Evolutionary conservation across 2,797 vertebrate genomes (phyloP), one percentile per base, ranked within the genome.

Genomic region (Betta splendens): DNA sequence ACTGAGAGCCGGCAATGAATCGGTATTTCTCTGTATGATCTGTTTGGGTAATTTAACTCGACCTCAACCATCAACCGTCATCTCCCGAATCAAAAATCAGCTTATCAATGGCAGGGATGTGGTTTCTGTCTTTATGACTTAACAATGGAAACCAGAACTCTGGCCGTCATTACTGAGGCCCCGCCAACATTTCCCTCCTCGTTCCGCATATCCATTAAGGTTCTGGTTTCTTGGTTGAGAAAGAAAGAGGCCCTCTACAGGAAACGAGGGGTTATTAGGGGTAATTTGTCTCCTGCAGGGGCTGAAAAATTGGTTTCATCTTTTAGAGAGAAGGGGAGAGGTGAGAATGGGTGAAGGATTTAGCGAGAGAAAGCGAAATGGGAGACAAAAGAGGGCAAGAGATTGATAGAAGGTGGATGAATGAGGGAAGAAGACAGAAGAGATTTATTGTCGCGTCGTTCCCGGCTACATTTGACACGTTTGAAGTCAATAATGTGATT

Each of bases 181-280:
- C 54, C 37, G 29, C 36, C 3, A 5, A 77, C 69, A 71, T 82
- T 62, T 83, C 69, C 59, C 53, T 73, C 49, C 72, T 72, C 69
- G 81, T 85, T 86, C 65, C 59, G 44, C 58, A 66, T 69, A 84
- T 68, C 74, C 83, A 88, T 86, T 87, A 85, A 65, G 60, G 76
- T 55, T 65, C 66, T 50, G 64, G 68, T 79, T 67, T 75, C 64
- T 67, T 70, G 64, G 69, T 63, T 31, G 42, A 47, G 55, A 61
- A 69, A 73, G 70, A 69, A 83, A 82, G 56, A 78, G 69, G 49
- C 66, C 72, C 78, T 85, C 77, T 85, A 76, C 62, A 79, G 80
- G 84, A 86, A 87, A 86, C 73, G 33, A 86, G 75, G 75, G 81
- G 86, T 87, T 86, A 88, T 91, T 90, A 89, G 74, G 47, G 78